Conservation (phyloP, 2,113 vertebrate genomes). For the Cololabis saira region DNA sequence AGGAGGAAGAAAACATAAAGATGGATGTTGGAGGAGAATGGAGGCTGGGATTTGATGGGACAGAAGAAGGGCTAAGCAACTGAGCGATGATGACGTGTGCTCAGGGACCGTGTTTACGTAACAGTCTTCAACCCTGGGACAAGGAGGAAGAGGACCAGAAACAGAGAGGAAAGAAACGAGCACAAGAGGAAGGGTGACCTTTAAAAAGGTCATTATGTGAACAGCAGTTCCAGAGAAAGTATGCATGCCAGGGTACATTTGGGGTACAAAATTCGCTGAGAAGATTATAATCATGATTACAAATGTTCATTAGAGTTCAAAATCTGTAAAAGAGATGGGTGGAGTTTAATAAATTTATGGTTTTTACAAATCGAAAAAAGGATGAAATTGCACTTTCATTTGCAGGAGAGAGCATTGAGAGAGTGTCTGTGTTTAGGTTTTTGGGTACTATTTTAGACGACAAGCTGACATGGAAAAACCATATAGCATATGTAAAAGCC, state of each 20-base stretch:
- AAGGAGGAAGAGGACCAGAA: slow-evolving; percentile 57
- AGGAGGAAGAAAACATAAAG: slow-evolving; percentile 21
- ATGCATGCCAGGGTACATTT: neutral
- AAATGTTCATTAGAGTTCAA: too few relatives aligned
- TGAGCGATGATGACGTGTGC: slow-evolving; percentile 64
- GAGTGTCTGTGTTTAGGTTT: too few relatives aligned
- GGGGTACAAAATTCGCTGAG: neutral
- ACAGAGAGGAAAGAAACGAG: slow-evolving; percentile 31
- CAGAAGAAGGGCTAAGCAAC: slow-evolving; percentile 29
- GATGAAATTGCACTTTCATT: too few relatives aligned
- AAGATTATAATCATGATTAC: too few relatives aligned
- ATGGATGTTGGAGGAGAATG: slow-evolving; percentile 15
- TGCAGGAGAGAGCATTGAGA: too few relatives aligned
- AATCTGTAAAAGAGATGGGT: too few relatives aligned
- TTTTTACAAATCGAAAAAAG: too few relatives aligned
- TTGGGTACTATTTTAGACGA: too few relatives aligned
- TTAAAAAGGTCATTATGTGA: slow-evolving; percentile 13
- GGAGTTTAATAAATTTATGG: too few relatives aligned
- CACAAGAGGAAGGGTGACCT: slow-evolving; percentile 15
- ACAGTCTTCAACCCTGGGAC: slow-evolving; percentile 53
- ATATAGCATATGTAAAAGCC: too few relatives aligned
- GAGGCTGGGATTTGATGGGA: slow-evolving; percentile 19
- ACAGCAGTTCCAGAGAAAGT: neutral
- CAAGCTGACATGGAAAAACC: too few relatives aligned
- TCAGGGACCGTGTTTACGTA: slow-evolving; percentile 69